These are phyloP conservation scores for Ficedula albicollis DNA, from an alignment of 2,797 vertebrate genomes.

Conservation along the genomic window DNA sequence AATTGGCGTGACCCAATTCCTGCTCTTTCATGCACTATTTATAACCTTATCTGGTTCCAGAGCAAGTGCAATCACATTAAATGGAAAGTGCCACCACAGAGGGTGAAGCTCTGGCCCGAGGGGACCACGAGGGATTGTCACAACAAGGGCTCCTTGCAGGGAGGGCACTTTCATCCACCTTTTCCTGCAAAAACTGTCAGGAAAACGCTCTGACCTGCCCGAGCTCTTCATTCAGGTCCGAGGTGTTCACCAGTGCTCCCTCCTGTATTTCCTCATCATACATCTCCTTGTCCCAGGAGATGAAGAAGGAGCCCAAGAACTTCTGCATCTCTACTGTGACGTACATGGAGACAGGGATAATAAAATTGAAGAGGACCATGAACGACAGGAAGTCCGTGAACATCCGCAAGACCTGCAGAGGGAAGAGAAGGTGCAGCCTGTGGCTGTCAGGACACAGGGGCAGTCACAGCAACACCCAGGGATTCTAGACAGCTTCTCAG, in stretches of 20 bases:
- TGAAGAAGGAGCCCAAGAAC: constrained; percentile 98
- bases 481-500: not conserved
- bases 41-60: constrained; percentile 65
- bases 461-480: not conserved
- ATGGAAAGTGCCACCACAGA: constrained; percentile 12
- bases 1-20: constrained; percentile 62
- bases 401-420: constrained; percentile 89
- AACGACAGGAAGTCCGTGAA: constrained; percentile 98
- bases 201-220: constrained; percentile 84
- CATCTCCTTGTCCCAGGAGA: constrained; percentile 96
- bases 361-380: constrained; percentile 99
- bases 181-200: not conserved
- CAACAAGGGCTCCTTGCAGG: constrained; percentile 37
- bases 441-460: not conserved
- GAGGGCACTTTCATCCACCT: not conserved
- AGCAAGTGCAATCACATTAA: constrained; percentile 37
- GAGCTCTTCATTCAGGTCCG: constrained; percentile 96
- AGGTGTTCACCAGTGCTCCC: constrained; percentile 96
- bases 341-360: constrained; percentile 99
- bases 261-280: constrained; percentile 91
- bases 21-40: constrained; percentile 73
- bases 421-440: not conserved
- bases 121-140: not conserved
- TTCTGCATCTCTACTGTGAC: constrained; percentile 99
- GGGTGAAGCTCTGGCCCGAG: constrained; percentile 47